A percentile compares a stretch with the other conserved stretches of the same genome.
These are phyloP conservation scores for Drosophila limbata DNA, from an alignment of 2,888 invertebrate species.

Conservation along the genomic window DNA sequence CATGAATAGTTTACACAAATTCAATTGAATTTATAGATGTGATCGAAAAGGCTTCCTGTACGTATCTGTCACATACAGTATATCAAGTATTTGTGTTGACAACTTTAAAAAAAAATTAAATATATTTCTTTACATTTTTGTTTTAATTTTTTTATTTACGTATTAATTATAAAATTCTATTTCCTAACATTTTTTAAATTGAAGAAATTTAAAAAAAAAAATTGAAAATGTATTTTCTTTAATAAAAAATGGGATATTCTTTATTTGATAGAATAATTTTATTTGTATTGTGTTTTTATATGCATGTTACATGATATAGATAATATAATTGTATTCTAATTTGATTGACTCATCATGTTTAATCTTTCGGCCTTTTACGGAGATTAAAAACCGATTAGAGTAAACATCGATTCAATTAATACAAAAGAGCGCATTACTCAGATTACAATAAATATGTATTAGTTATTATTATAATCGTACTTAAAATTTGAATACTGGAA, in stretches of 20 bases:
- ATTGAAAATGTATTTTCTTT: not conserved
- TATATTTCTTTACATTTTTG: too few relatives aligned
- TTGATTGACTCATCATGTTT: conserved; percentile 2
- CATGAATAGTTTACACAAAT: too few relatives aligned
- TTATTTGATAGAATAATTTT: not conserved
- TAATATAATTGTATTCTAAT: not conserved
- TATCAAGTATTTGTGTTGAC: too few relatives aligned
- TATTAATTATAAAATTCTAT: too few relatives aligned
- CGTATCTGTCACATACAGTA: too few relatives aligned
- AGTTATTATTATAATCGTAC: not conserved
- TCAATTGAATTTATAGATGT: too few relatives aligned
- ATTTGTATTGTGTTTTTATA: not conserved
- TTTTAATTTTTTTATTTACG: too few relatives aligned
- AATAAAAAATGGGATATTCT: not conserved
- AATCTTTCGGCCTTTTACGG: conserved; percentile 5
- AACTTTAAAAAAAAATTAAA: too few relatives aligned
- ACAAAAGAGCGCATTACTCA: not conserved
- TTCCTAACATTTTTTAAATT: too few relatives aligned
- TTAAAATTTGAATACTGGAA: not conserved
- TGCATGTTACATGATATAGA: not conserved
- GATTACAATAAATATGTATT: not conserved
- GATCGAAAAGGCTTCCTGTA: too few relatives aligned
- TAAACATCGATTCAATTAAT: conserved; percentile 10
- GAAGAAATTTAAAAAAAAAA: too few relatives aligned
- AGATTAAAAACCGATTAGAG: not conserved